These are phyloP conservation scores for Phymatocera aterrima DNA, from an alignment of 2,888 invertebrate species.

Conservation along the genomic window DNA sequence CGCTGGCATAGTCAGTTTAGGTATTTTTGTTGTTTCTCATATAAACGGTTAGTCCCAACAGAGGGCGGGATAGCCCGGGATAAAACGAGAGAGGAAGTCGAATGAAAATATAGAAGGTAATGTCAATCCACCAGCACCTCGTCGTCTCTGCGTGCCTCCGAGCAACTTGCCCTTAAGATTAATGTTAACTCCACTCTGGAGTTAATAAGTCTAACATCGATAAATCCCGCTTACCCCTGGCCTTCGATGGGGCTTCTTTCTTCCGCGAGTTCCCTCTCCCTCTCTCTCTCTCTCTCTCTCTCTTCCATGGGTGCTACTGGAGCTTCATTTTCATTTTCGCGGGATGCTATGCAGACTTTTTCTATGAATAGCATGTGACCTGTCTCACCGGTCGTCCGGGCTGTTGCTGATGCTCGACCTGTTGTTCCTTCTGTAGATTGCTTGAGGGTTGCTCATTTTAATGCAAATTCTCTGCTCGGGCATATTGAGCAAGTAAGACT, in stretches of 20 bases:
- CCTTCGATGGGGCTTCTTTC: conserved; percentile 43
- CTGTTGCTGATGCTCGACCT: no score
- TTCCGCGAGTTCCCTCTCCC: conserved; percentile 34
- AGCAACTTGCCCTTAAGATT: conserved; percentile 61
- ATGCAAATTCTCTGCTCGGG: no score
- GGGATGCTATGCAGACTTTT: no score
- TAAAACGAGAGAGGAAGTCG: conserved; percentile 33
- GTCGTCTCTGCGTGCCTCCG: conserved; percentile 46
- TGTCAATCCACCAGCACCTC: conserved; percentile 29
- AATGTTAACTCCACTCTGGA: conserved; percentile 67
- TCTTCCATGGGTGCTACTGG: neutral
- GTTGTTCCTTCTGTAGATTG: no score
- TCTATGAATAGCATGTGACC: no score
- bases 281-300: conserved; percentile 48
- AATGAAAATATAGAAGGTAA: conserved; percentile 50
- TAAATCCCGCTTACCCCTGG: conserved; percentile 41
- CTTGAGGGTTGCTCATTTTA: no score
- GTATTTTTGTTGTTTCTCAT: neutral
- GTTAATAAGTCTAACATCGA: conserved; percentile 53
- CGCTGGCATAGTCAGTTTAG: neutral
- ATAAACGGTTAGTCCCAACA: neutral
- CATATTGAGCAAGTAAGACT: no score
- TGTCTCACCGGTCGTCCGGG: no score
- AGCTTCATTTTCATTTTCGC: no score
- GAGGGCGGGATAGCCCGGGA: no score